Evolutionary conservation across 2,797 vertebrate species (phyloP), one percentile per base, ranked within the genome.

Genomic region (Oreochromis mossambicus): DNA sequence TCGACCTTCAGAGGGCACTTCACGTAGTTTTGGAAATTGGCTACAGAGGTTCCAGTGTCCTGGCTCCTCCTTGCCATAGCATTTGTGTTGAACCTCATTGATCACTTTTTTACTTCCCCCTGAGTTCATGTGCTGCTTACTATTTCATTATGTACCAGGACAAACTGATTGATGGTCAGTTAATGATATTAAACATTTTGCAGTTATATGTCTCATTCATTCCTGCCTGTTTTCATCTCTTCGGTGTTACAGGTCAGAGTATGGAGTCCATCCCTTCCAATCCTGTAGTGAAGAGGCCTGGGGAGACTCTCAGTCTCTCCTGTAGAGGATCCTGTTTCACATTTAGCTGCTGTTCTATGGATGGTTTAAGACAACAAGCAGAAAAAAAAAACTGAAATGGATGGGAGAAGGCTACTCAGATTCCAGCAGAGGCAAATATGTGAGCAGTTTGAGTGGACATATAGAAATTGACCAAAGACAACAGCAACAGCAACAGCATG

Each of bases 281-380:
- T 46, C 13, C 3, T 46, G 43, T 48, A 48, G 7, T 48, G 46
- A 48, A 48, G 4, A 48, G 15, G 7, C 46, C 46, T 48, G 3
- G 46, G 36, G 88, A 91, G 70, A 63, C 81, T 54, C 83, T 88
- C n/a, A 93, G 76, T 79, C 78, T 94, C 17, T 92, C 86, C 77
- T 94, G 92, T 77, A 83, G 68, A 61, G 89, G 77, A 78, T 88
- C 89, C 87, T 91, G 51, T 29, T 73, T 17, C 5, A 43, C 11
- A 73, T 55, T 13, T 10, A 3, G 1, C 2, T 32, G 79, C 34
- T 81, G 83, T 4, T 7, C 5, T 26, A 61, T 79, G n/a, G 5
- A 13, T 50, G 70, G 79, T 63, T 70, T 43, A 41, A 75, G 13
- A 75, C 63, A 81, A 43, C 36, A 15, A 36, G 5, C 6, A 36